These are phyloP conservation scores for Tursiops truncatus DNA, from an alignment of 2,113 vertebrate genomes.

Conservation along the genomic window DNA sequence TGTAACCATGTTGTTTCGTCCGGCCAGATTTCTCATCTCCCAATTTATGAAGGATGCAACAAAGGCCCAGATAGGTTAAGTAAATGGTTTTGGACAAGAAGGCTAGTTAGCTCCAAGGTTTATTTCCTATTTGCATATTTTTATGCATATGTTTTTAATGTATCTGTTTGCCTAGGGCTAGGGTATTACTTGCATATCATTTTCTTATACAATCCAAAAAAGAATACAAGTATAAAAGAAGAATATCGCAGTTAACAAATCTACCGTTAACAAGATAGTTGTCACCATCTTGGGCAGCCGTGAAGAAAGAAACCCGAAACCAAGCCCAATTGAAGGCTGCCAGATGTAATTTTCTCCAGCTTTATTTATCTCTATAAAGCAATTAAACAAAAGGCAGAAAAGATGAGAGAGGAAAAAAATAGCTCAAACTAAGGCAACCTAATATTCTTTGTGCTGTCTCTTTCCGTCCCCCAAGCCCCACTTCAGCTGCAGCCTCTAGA, in stretches of 20 bases:
- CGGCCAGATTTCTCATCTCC: not conserved
- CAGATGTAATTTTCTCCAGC: slow-evolving; percentile 32
- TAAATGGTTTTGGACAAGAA: not conserved
- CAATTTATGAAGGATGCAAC: not conserved
- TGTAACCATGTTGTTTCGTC: not conserved
- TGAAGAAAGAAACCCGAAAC: not conserved
- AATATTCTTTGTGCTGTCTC: not conserved
- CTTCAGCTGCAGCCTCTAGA: slow-evolving; percentile 39
- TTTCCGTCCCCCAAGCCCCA: not conserved
- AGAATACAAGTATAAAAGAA: slow-evolving; percentile 44
- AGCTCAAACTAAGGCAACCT: slow-evolving; percentile 28
- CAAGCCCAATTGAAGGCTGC: not conserved
- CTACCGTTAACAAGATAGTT: slow-evolving; percentile 16
- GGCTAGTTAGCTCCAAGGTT: not conserved
- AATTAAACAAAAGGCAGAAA: slow-evolving; percentile 53
- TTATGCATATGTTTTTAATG: not conserved
- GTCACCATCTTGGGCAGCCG: not conserved
- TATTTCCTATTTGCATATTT: not conserved
- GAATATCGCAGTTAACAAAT: slow-evolving; percentile 48
- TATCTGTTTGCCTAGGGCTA: not conserved
- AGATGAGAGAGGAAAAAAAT: slow-evolving; percentile 16
- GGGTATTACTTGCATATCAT: not conserved
- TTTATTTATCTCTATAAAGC: slow-evolving; percentile 59
- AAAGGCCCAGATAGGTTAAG: not conserved
- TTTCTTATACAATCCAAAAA: slow-evolving; percentile 6